Percentiles rank a stretch among this genome's conserved stretches.
These are phyloP conservation scores for Sapayoa aenigma DNA, from an alignment of 2,113 vertebrate genomes.

Conservation along the genomic window DNA sequence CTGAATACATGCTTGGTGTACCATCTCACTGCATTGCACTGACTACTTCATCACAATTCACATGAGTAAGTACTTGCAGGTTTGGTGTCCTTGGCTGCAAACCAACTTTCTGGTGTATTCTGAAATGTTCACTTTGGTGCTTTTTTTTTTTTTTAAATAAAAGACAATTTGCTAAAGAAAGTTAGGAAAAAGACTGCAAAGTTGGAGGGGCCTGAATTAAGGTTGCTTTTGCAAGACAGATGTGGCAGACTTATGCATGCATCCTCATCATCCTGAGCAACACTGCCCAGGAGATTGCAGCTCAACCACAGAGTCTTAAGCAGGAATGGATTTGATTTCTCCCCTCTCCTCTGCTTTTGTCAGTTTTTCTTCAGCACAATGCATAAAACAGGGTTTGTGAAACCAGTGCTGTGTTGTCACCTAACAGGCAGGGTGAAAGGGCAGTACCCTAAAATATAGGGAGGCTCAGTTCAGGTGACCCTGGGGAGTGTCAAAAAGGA, in stretches of 20 bases:
- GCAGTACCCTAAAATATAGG: neutral
- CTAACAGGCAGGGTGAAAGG: neutral
- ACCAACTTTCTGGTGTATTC: neutral
- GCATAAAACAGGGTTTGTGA: neutral
- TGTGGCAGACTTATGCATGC: accelerated
- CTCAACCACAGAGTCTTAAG: neutral
- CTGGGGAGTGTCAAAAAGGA: neutral
- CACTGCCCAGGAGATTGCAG: neutral
- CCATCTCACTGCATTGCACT: neutral
- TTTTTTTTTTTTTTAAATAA: neutral
- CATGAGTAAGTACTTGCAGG: neutral
- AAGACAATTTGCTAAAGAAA: neutral
- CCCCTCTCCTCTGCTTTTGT: neutral
- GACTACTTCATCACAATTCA: neutral
- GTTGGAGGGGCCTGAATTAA: neutral
- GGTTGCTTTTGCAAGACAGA: neutral
- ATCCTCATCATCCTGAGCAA: neutral
- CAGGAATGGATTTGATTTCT: neutral
- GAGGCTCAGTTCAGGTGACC: neutral
- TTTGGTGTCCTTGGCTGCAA: neutral
- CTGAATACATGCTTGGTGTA: neutral
- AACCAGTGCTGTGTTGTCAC: neutral
- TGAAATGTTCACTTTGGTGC: neutral
- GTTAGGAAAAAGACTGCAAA: neutral
- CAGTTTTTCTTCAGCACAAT: neutral